Conservation (phyloP, 1,140 invertebrate species). For the Zaprionus ghesquierei region DNA sequence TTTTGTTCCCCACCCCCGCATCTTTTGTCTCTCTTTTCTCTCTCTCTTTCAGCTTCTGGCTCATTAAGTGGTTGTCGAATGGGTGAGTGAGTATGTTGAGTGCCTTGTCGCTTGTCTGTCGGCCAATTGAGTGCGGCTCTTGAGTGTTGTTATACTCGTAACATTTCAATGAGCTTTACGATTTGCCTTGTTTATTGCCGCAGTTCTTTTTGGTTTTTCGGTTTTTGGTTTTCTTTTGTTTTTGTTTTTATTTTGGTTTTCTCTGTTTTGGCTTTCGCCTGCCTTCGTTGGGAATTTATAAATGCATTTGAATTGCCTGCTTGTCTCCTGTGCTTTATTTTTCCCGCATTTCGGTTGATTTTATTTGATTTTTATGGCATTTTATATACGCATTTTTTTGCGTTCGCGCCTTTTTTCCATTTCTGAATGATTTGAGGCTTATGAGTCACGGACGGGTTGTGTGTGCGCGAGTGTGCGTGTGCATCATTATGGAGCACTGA, state of each 20-base stretch:
- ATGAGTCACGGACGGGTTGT: conserved; percentile 51
- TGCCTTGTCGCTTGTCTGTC: conserved; percentile 49
- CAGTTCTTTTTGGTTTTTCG: conserved; percentile 30
- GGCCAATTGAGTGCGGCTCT: conserved; percentile 65
- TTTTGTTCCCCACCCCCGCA: too few species aligned
- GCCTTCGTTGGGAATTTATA: conserved; percentile 61
- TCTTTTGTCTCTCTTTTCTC: conserved; percentile 11
- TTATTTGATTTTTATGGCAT: conserved; percentile 70
- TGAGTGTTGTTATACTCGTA: conserved; percentile 61
- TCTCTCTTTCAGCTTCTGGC: conserved; percentile 25
- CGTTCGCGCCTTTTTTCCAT: conserved; percentile 28
- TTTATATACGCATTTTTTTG: conserved; percentile 54
- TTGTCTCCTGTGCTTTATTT: conserved; percentile 53
- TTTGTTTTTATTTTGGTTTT: conserved; percentile 20
- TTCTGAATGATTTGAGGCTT: conserved; percentile 36
- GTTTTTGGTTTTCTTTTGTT: conserved; percentile 4
- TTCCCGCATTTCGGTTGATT: conserved; percentile 55
- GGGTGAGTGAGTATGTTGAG: conserved; percentile 14
- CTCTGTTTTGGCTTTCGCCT: conserved; percentile 29
- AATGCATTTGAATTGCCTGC: conserved; percentile 59
- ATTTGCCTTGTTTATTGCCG: conserved; percentile 59
- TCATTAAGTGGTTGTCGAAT: conserved; percentile 46
- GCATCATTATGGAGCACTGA: conserved; percentile 33
- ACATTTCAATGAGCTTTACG: conserved; percentile 70
- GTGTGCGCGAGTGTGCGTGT: background rate